phyloP scores from a whole-genome alignment of 2,113 vertebrate genomes.

The Pluvianellus socialis region DNA sequence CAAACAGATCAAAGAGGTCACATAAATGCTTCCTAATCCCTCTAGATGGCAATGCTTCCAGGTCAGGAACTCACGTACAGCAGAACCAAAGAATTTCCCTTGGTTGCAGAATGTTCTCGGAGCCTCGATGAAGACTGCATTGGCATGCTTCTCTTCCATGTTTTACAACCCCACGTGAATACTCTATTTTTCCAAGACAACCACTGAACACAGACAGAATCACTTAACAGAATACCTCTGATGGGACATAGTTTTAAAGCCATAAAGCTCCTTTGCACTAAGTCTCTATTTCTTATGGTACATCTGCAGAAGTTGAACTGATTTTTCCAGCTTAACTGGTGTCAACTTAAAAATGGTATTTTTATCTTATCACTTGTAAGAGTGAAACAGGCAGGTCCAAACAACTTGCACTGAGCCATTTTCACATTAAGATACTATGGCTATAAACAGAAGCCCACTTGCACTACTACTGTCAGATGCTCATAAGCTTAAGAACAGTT shows the following conservation, averaged over 20 bases:
- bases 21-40: background rate
- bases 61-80: background rate
- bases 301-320: background rate
- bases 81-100: background rate
- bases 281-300: background rate
- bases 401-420: background rate
- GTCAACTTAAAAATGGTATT: background rate
- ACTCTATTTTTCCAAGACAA: background rate
- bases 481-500: background rate
- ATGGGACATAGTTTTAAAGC: background rate
- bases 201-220: background rate
- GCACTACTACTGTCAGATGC: background rate
- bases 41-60: background rate
- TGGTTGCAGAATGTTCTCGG: background rate
- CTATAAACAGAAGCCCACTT: background rate
- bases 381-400: background rate
- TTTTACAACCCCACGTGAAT: background rate
- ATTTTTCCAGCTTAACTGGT: background rate
- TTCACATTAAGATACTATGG: background rate
- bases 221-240: background rate
- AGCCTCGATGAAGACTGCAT: background rate
- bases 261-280: background rate
- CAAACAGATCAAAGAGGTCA: background rate
- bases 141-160: background rate
- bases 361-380: background rate